A percentile compares a stretch with the other conserved stretches of the same genome.
These are phyloP conservation scores for Chaenodraco wilsoni DNA, from an alignment of 2,797 vertebrate genomes.

Conservation along the genomic window DNA sequence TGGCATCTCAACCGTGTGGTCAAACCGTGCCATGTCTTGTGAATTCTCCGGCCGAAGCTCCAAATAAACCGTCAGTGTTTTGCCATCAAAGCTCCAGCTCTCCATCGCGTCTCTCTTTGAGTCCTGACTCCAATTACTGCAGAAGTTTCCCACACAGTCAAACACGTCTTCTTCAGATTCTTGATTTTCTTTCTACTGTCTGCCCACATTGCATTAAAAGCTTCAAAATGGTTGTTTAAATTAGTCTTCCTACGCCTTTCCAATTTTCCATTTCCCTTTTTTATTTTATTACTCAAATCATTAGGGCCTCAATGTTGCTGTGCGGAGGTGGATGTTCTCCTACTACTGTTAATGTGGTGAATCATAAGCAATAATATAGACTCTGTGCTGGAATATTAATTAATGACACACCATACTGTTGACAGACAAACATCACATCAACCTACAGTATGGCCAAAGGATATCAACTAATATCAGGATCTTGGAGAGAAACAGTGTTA, in stretches of 20 bases:
- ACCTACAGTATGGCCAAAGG: background rate
- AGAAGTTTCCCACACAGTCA: background rate
- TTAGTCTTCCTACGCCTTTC: background rate
- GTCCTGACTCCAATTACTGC: no score
- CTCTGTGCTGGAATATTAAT: conserved; percentile 3
- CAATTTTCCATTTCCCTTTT: conserved; percentile 2
- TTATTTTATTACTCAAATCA: conserved; percentile 45
- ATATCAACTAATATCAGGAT: background rate
- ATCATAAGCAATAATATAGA: conserved; percentile 59
- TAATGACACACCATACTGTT: background rate
- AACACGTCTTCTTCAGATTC: background rate
- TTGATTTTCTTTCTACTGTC: conserved; percentile 9
- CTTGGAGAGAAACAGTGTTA: background rate
- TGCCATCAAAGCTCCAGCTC: no score
- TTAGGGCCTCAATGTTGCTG: conserved; percentile 21
- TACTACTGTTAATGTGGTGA: conserved; percentile 47
- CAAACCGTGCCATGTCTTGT: no score
- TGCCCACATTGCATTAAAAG: background rate
- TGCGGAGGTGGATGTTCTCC: conserved; percentile 26
- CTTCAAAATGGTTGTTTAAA: conserved; percentile 10
- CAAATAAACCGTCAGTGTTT: no score
- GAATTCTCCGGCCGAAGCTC: no score
- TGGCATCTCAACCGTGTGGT: no score
- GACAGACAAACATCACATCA: conserved; percentile 16
- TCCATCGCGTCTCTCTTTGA: no score